Evolutionary conservation across 1,140 invertebrate genomes (phyloP).

Genomic region (Zaprionus kolodkinae): DNA sequence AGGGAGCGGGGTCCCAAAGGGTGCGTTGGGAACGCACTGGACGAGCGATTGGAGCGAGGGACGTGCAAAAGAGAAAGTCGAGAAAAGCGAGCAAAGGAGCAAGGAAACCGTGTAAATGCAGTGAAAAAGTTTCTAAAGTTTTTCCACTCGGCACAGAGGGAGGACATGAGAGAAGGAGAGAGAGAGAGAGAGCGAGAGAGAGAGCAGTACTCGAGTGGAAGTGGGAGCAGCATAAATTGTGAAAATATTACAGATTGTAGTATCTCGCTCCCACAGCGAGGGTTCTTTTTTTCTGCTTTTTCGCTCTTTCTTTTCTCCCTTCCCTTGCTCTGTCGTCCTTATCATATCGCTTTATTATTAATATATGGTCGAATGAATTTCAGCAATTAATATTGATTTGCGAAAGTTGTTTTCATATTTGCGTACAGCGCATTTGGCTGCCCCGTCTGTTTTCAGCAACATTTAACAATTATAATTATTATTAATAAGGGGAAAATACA

Average conservation of each 20-base stretch:
- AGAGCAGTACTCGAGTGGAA: slow-evolving; percentile 17
- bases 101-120: slow-evolving; percentile 66
- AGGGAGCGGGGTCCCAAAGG: slow-evolving; percentile 28
- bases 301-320: neutral
- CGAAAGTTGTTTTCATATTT: slow-evolving; percentile 40
- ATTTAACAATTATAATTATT: slow-evolving; percentile 28
- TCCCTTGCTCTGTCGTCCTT: slow-evolving; percentile 5
- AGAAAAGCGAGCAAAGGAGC: slow-evolving; percentile 26
- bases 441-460: slow-evolving; percentile 20
- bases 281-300: neutral
- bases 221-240: slow-evolving; percentile 60
- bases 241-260: slow-evolving; percentile 68
- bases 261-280: slow-evolving; percentile 30
- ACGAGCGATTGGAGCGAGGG: neutral
- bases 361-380: slow-evolving; percentile 45
- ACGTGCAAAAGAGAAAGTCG: slow-evolving; percentile 14
- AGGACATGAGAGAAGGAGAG: neutral
- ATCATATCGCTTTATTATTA: slow-evolving; percentile 51
- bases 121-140: slow-evolving; percentile 73
- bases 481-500: slow-evolving; percentile 25
- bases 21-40: neutral
- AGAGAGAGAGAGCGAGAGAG: neutral
- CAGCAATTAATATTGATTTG: slow-evolving; percentile 71
- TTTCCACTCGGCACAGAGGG: slow-evolving; percentile 50
- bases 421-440: slow-evolving; percentile 10